Conservation (phyloP, 2,797 vertebrate genomes). For the Ctenosaura bakeri region DNA sequence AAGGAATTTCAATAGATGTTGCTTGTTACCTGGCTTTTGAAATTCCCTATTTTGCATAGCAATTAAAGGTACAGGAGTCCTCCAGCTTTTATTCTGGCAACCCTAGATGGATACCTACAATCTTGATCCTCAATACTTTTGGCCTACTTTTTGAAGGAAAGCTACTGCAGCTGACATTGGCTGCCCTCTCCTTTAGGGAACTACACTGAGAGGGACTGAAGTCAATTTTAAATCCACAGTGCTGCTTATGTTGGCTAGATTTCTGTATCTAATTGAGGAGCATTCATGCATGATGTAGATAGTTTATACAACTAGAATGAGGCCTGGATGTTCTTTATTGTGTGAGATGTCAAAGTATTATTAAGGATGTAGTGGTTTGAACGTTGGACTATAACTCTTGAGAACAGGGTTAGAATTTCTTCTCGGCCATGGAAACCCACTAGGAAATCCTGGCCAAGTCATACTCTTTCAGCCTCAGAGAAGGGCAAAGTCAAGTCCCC, state of each 20-base stretch:
- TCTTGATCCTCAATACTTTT: not conserved
- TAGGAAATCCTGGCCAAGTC: no score
- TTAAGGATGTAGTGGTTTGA: not conserved
- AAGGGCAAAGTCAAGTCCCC: no score
- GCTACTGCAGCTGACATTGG: not conserved
- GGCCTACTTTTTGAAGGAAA: constrained; percentile 3
- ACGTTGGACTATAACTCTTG: no score
- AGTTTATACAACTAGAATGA: no score
- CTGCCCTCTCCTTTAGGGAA: not conserved
- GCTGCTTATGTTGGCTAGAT: not conserved
- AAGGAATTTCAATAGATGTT: no score
- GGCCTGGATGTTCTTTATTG: not conserved
- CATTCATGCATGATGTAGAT: not conserved
- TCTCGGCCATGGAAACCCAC: no score
- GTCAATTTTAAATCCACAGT: not conserved
- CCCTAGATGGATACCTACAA: not conserved
- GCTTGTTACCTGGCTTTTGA: no score
- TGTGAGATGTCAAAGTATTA: not conserved
- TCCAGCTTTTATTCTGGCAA: no score
- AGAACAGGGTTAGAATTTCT: no score
- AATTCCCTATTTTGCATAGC: no score
- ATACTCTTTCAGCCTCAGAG: no score
- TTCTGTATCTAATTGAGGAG: not conserved
- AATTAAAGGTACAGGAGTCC: no score
- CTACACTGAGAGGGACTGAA: not conserved